A percentile compares a stretch with the other conserved stretches of the same genome.
phyloP scores from a whole-genome alignment of 2,797 vertebrate genomes.

The Pagetopsis macropterus region DNA sequence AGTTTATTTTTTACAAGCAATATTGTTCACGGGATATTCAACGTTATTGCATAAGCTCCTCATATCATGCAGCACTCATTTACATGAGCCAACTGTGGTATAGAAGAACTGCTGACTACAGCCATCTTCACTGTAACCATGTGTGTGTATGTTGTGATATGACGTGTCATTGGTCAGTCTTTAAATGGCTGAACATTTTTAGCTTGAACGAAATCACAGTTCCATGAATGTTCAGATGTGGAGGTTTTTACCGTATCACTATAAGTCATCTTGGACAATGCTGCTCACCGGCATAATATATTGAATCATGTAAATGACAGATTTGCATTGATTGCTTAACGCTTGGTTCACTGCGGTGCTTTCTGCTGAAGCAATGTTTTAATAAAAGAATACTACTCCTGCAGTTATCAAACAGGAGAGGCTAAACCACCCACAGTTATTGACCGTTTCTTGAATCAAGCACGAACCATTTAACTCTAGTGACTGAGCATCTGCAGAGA shows the following conservation, averaged over 20 bases:
- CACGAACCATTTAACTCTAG: slow-evolving; percentile 1
- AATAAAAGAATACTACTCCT: slow-evolving; percentile 11
- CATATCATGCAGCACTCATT: neutral
- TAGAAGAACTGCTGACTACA: neutral
- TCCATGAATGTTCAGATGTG: slow-evolving; percentile 6
- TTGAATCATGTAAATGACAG: neutral
- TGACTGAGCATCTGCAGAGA: slow-evolving; percentile 3
- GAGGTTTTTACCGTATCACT: neutral
- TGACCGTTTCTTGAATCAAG: slow-evolving; percentile 1
- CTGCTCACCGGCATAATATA: neutral
- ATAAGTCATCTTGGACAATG: neutral
- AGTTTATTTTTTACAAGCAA: too few relatives aligned
- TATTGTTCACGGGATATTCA: too few relatives aligned
- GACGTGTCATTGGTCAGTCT: neutral
- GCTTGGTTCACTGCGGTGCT: neutral
- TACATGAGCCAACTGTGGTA: slow-evolving; percentile 1
- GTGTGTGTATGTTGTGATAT: neutral
- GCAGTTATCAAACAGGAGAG: slow-evolving; percentile 14
- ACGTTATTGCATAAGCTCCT: too few relatives aligned
- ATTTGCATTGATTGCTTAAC: neutral
- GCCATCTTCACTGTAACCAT: neutral
- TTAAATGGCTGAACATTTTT: neutral
- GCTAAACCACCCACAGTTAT: slow-evolving; percentile 2
- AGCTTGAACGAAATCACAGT: neutral
- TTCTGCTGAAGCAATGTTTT: slow-evolving; percentile 14